phyloP scores from a whole-genome alignment of 2,113 vertebrate species.

The Dicerorhinus sumatrensis region DNA sequence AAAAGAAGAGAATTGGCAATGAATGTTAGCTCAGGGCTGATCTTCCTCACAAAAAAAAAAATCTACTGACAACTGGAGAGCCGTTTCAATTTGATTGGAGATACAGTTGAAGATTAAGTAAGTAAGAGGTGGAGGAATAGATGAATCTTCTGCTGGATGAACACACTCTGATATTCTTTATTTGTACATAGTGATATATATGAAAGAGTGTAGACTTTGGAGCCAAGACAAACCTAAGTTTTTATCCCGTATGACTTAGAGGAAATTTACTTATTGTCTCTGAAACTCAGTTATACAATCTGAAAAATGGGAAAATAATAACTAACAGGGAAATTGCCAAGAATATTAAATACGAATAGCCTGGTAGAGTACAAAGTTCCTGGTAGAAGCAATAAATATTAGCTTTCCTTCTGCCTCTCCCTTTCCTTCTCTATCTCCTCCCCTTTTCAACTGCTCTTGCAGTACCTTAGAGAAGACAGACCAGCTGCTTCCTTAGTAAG shows the following conservation, averaged over 20 bases:
- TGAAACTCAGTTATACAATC: background rate
- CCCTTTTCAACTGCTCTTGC: background rate
- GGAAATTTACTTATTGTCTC: background rate
- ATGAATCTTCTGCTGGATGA: background rate
- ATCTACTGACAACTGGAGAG: background rate
- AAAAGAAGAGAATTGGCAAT: too few species aligned
- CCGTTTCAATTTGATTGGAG: background rate
- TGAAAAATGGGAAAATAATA: background rate
- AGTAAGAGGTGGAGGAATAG: background rate
- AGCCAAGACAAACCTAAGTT: background rate
- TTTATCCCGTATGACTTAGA: background rate
- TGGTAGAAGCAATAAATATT: background rate
- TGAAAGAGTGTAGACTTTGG: background rate
- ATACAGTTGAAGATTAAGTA: background rate
- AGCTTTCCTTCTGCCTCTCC: background rate
- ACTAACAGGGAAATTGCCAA: background rate
- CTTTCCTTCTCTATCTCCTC: background rate
- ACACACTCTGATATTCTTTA: background rate
- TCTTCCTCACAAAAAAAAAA: background rate
- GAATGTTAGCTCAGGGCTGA: too few species aligned
- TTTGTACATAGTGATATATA: background rate
- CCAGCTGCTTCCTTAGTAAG: background rate
- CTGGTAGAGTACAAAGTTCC: background rate
- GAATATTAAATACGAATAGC: background rate
- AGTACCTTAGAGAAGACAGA: background rate